Conservation (phyloP, 2,113 vertebrate genomes). For the Syngnathoides biaculeatus region DNA sequence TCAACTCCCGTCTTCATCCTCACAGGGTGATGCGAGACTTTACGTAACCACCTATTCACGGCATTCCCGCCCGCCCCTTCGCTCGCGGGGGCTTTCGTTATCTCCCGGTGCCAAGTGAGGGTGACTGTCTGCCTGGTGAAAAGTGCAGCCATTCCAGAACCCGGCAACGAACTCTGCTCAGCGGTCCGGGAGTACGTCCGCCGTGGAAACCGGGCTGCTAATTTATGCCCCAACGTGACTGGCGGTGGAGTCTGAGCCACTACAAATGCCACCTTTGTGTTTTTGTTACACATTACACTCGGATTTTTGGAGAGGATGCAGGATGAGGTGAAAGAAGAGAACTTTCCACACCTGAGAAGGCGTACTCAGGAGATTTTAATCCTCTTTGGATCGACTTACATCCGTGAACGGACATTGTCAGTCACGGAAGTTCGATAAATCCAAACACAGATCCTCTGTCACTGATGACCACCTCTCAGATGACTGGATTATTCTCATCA, state of each 20-base stretch:
- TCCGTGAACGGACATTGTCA: too few relatives aligned
- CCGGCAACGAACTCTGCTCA: conserved; percentile 50
- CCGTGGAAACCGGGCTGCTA: conserved; percentile 58
- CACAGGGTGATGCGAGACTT: conserved; percentile 54
- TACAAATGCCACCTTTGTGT: conserved; percentile 26
- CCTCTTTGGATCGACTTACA: too few relatives aligned
- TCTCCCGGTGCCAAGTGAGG: conserved; percentile 52
- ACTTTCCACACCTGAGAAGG: too few relatives aligned
- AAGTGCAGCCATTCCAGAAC: conserved; percentile 54
- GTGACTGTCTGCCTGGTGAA: conserved; percentile 59
- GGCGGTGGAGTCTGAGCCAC: conserved; percentile 50
- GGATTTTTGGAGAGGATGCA: too few relatives aligned
- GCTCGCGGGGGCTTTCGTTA: conserved; percentile 62
- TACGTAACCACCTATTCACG: conserved; percentile 67
- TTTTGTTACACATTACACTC: too few relatives aligned
- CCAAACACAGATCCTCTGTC: too few relatives aligned
- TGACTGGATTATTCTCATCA: too few relatives aligned
- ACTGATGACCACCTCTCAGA: too few relatives aligned
- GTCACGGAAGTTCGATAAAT: too few relatives aligned
- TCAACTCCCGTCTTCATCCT: conserved; percentile 40
- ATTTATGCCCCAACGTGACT: conserved; percentile 58
- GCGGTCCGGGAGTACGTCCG: conserved; percentile 38
- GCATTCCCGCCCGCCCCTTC: conserved; percentile 66
- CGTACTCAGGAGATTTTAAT: too few relatives aligned
- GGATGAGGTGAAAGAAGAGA: too few relatives aligned